phyloP scores from a whole-genome alignment of 37 sponge, comb jelly and placozoan species.

The Hormiphora californensis region DNA sequence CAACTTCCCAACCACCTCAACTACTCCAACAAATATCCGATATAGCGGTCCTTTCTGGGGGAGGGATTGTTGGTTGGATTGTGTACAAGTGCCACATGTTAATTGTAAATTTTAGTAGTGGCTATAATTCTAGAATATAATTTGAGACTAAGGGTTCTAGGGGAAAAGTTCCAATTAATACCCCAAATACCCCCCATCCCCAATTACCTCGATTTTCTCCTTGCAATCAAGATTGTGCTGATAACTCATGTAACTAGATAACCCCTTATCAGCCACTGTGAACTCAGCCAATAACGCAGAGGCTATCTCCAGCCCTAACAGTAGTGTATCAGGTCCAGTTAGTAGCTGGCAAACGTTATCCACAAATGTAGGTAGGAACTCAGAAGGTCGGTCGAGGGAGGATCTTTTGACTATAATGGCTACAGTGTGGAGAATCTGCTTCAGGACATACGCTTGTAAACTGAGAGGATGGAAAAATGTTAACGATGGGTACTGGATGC shows the following conservation, averaged over 20 bases:
- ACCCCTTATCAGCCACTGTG: slow-evolving; percentile 46
- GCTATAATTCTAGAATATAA: too few relatives aligned
- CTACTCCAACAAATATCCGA: neutral
- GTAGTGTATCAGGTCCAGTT: neutral
- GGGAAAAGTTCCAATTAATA: too few relatives aligned
- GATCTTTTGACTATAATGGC: slow-evolving; percentile 32
- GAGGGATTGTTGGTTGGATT: too few relatives aligned
- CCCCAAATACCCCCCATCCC: neutral
- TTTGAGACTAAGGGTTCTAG: too few relatives aligned
- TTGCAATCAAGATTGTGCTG: slow-evolving; percentile 52
- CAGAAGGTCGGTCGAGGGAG: neutral
- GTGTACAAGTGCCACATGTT: too few relatives aligned
- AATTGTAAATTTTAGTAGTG: too few relatives aligned
- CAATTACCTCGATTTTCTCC: slow-evolving; percentile 28
- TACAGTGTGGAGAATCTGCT: slow-evolving; percentile 40
- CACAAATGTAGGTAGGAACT: neutral
- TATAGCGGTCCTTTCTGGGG: neutral
- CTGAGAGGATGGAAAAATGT: neutral
- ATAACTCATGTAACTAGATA: slow-evolving; percentile 49
- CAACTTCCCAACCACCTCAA: slow-evolving; percentile 3
- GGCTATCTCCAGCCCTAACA: slow-evolving; percentile 29
- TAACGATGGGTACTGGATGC: neutral
- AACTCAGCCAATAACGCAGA: slow-evolving; percentile 22
- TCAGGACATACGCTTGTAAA: neutral
- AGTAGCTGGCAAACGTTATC: neutral